These are phyloP conservation scores for Samia ricini DNA, from an alignment of 1,140 invertebrate species.

Conservation along the genomic window DNA sequence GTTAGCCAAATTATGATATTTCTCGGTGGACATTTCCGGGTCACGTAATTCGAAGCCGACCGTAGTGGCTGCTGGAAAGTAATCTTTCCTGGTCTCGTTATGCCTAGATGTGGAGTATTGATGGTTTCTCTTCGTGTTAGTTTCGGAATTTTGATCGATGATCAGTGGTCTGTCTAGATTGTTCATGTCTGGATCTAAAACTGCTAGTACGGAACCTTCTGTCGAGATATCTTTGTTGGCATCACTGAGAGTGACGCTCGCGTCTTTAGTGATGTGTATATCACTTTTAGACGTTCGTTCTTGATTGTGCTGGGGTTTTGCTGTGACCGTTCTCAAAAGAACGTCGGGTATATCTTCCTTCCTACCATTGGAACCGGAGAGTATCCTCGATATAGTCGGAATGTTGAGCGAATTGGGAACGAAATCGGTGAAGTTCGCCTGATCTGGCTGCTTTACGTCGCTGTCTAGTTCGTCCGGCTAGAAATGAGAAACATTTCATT, in stretches of 20 bases:
- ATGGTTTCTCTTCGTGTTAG: conserved; percentile 72
- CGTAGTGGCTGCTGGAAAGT: conserved; percentile 57
- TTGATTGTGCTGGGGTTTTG: conserved; percentile 77
- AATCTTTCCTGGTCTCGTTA: conserved; percentile 57
- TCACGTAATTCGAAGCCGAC: conserved; percentile 69
- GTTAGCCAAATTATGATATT: conserved; percentile 73
- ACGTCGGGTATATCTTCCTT: conserved; percentile 89
- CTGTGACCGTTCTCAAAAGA: conserved; percentile 82
- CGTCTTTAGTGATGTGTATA: conserved; percentile 64
- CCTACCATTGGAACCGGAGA: conserved; percentile 88
- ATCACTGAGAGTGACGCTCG: conserved; percentile 63
- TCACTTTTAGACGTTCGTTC: conserved; percentile 66
- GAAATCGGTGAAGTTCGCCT: conserved; percentile 80
- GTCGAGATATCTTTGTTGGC: conserved; percentile 65
- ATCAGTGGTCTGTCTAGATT: conserved; percentile 75
- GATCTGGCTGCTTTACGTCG: conserved; percentile 60
- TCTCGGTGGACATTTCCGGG: conserved; percentile 73
- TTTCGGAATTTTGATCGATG: conserved; percentile 72
- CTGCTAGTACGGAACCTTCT: conserved; percentile 69
- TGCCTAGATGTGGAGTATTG: conserved; percentile 71
- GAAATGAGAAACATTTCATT: conserved; percentile 33
- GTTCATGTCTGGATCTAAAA: conserved; percentile 75
- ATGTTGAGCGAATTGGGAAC: conserved; percentile 81
- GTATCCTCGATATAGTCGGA: conserved; percentile 87
- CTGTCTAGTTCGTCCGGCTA: conserved; percentile 73